Percentiles rank a stretch among this genome's conserved stretches.
Evolutionary conservation across 2,888 invertebrate genomes (phyloP).

Genomic region (Monochamus alternatus): DNA sequence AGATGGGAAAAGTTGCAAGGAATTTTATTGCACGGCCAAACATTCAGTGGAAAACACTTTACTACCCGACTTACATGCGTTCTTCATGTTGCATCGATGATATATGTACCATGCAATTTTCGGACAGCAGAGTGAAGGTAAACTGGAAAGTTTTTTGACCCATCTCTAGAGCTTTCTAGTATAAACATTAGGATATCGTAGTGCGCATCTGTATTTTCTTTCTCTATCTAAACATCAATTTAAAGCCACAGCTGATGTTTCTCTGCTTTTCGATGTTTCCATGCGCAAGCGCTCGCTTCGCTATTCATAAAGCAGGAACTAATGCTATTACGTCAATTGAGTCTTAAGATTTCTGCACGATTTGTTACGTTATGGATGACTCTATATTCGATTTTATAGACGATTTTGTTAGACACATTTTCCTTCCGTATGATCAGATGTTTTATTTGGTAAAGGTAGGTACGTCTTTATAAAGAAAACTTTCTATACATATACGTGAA

Average conservation of each 20-base stretch:
- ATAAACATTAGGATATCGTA: constrained; percentile 51
- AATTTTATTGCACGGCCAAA: background rate
- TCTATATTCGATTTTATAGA: constrained; percentile 19
- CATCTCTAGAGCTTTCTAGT: constrained; percentile 27
- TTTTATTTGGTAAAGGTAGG: background rate
- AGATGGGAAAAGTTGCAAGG: constrained; percentile 17
- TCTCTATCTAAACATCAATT: constrained; percentile 69
- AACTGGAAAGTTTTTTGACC: constrained; percentile 8
- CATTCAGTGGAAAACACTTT: background rate
- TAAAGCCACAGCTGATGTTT: constrained; percentile 60
- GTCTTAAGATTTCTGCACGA: constrained; percentile 33
- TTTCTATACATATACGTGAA: too few species aligned
- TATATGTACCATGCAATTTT: background rate
- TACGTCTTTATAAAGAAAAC: background rate
- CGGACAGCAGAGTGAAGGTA: background rate
- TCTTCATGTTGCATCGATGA: background rate
- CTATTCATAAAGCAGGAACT: background rate
- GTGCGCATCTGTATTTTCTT: constrained; percentile 62
- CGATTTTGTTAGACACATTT: constrained; percentile 12
- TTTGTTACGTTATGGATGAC: constrained; percentile 21
- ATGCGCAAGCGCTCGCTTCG: constrained; percentile 54
- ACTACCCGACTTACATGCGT: background rate
- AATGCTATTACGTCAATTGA: constrained; percentile 30
- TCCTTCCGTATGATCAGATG: background rate
- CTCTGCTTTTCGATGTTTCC: constrained; percentile 53